Percentiles rank a stretch among this genome's conserved stretches.
Conservation (phyloP, 2,888 invertebrate species). For the Lochmaea crataegi region DNA sequence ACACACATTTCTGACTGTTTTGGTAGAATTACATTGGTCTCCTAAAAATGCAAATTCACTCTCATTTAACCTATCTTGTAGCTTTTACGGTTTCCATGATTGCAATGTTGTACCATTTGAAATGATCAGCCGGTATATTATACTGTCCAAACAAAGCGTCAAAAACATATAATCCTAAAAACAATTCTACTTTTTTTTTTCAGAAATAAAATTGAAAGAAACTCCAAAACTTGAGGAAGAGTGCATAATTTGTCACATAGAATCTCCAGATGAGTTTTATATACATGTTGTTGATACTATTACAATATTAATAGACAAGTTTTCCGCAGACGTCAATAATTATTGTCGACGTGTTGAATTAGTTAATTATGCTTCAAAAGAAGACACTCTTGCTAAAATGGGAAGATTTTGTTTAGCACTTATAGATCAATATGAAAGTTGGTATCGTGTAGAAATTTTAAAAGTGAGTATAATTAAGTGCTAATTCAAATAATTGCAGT, state of each 20-base stretch:
- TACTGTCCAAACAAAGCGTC: not conserved
- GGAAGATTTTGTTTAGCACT: slow-evolving; percentile 50
- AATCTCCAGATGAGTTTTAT: slow-evolving; percentile 54
- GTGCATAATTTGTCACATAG: slow-evolving; percentile 51
- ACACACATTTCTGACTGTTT: too few species aligned
- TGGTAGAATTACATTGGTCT: too few species aligned
- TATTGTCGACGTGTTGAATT: slow-evolving; percentile 33
- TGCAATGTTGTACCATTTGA: too few species aligned
- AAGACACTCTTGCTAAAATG: slow-evolving; percentile 45
- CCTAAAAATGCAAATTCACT: too few species aligned
- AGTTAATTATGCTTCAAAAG: slow-evolving; percentile 43
- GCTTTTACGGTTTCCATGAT: too few species aligned
- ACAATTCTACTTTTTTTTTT: not conserved
- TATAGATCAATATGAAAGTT: slow-evolving; percentile 42
- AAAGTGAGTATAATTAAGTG: slow-evolving; percentile 42
- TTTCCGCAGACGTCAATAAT: slow-evolving; percentile 43
- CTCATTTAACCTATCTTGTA: too few species aligned
- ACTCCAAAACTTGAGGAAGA: slow-evolving; percentile 36
- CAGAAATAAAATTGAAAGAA: slow-evolving; percentile 20
- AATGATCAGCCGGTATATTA: too few species aligned
- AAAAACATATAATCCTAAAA: not conserved
- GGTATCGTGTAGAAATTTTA: slow-evolving; percentile 50
- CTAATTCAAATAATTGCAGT: not conserved
- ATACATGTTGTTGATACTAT: slow-evolving; percentile 48
- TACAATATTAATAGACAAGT: slow-evolving; percentile 33